A percentile compares a stretch with the other conserved stretches of the same genome.
Evolutionary conservation across 2,888 invertebrate species (phyloP).

Genomic region (Trichogramma dendrolimi): DNA sequence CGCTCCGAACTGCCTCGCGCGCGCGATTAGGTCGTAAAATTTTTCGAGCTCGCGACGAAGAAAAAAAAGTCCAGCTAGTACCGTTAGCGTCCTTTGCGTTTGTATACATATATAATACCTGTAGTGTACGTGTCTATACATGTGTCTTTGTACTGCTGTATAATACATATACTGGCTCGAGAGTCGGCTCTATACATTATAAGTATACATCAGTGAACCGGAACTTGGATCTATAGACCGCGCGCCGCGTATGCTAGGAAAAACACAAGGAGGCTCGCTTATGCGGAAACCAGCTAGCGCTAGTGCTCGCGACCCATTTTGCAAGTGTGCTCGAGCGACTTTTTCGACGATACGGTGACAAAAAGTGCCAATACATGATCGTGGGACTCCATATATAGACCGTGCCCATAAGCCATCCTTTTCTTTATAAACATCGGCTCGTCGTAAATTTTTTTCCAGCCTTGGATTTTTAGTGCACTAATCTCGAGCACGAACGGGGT

Average conservation of each 20-base stretch:
- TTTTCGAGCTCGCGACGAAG: conserved; percentile 12
- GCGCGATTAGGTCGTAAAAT: conserved; percentile 34
- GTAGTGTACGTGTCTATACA: neutral
- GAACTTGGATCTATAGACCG: conserved; percentile 25
- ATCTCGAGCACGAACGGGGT: too few species aligned
- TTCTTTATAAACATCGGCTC: too few species aligned
- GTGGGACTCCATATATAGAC: too few species aligned
- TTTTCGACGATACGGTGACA: neutral
- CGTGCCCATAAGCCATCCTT: too few species aligned
- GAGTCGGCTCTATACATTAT: too few species aligned
- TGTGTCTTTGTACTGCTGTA: neutral
- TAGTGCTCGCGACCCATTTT: conserved; percentile 26
- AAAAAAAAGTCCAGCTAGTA: conserved; percentile 13
- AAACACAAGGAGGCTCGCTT: conserved; percentile 28
- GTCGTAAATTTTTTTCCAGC: too few species aligned
- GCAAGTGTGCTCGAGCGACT: neutral
- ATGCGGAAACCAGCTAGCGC: conserved; percentile 25
- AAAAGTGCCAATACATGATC: conserved; percentile 21
- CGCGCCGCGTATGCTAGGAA: conserved; percentile 28
- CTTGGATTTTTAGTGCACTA: too few species aligned
- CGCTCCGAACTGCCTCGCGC: neutral
- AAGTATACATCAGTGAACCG: conserved; percentile 29
- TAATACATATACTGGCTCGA: conserved; percentile 4
- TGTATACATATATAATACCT: neutral
- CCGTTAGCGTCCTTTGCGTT: conserved; percentile 34